Evolutionary conservation across 2,888 invertebrate genomes (phyloP).

Genomic region (Himalopsyche japonica): DNA sequence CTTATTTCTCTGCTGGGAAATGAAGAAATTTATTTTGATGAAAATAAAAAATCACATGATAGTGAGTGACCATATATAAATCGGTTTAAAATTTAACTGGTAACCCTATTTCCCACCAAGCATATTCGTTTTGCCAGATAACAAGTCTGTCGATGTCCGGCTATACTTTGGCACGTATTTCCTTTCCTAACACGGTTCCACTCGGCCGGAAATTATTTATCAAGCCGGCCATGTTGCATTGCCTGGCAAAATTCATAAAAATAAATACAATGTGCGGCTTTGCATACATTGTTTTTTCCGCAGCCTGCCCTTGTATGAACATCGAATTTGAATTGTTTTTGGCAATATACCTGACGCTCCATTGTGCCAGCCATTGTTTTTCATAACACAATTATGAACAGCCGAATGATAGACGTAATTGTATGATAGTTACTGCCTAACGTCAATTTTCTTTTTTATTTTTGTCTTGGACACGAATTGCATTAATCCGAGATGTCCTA

Average conservation of each 20-base stretch:
- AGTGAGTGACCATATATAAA: too few relatives aligned
- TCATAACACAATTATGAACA: too few relatives aligned
- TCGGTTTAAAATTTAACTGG: neutral
- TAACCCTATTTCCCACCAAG: neutral
- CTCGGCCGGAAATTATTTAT: slow-evolving; percentile 12
- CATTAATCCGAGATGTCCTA: too few relatives aligned
- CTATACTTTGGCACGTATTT: slow-evolving; percentile 11
- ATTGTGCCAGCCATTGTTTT: neutral
- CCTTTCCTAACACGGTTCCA: slow-evolving; percentile 12
- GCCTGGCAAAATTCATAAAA: neutral
- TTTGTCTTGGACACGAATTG: too few relatives aligned
- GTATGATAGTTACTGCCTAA: too few relatives aligned
- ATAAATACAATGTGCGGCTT: neutral
- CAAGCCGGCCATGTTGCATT: slow-evolving; percentile 5
- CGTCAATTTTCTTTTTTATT: too few relatives aligned
- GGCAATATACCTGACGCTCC: neutral
- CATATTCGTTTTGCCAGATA: neutral
- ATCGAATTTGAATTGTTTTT: neutral
- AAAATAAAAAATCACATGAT: too few relatives aligned
- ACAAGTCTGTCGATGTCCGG: neutral
- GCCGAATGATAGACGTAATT: too few relatives aligned
- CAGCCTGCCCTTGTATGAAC: neutral
- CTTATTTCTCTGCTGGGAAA: too few relatives aligned
- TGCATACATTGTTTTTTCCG: neutral
- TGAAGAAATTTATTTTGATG: too few relatives aligned